Evolutionary conservation across 1,140 invertebrate genomes (phyloP), one percentile per base, ranked within the genome.

Genomic region (Lordiphosa collinella): DNA sequence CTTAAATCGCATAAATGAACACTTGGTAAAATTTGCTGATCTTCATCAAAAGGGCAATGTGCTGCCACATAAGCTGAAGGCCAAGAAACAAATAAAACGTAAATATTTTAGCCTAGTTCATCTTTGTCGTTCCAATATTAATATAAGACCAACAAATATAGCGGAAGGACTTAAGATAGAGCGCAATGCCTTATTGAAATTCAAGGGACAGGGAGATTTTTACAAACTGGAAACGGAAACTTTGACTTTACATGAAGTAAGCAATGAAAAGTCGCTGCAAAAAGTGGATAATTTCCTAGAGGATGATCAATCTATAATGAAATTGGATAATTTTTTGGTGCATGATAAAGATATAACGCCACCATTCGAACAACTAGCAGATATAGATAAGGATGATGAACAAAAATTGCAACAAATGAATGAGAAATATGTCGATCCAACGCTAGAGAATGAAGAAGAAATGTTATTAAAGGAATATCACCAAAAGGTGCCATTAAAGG

Each of bases 1-100:
- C 1, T 46, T 52, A 4, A 35, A 59, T 38, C 11, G 34, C 0
- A 32, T 76, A 9, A 10, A 25, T n/a, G 4, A 1, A 4, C 44
- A 64, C 13, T 31, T 35, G 9, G 6, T 41, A 18, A 13, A 34
- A 2, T 14, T 44, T 4, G 2, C 18, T 25, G 2, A 3, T 0
- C 25, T 10, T 4, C 9, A 34, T 8, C 7, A 38, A 25, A 22
- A 11, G 10, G n/a, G 3, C 2, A 16, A 32, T 10, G 44, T 16
- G 25, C 3, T 18, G 3, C 2, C 6, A 29, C 1, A 29, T 12
- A 11, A 35, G 9, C 10, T 11, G 1, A 44, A 7, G 14, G 10
- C 3, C 10, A 18, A 18, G 16, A 9, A 43, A 12, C 10, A 18
- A 10, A n/a, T 7, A 18, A 11, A 3, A 43, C 5, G 2, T 11